phyloP scores from a whole-genome alignment of 2,113 vertebrate species.

The Narcine bancroftii region DNA sequence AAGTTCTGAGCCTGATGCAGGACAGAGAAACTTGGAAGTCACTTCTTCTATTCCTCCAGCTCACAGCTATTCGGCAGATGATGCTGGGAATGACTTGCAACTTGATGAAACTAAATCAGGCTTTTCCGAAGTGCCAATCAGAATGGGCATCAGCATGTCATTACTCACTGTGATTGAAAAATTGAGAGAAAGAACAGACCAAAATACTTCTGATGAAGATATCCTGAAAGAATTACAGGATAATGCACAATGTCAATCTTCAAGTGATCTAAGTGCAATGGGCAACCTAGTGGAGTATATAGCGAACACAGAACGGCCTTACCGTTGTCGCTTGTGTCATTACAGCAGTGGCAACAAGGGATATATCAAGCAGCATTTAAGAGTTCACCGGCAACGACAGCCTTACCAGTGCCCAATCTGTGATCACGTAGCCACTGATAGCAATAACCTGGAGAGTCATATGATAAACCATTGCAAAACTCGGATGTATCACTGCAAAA shows the following conservation, averaged over 20 bases:
- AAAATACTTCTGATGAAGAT: slow-evolving; percentile 88
- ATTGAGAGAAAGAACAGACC: slow-evolving; percentile 84
- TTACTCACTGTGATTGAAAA: slow-evolving; percentile 91
- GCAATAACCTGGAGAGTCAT: slow-evolving; percentile 81
- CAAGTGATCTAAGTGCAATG: slow-evolving; percentile 38
- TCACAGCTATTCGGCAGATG: neutral
- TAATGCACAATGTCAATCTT: slow-evolving; percentile 74
- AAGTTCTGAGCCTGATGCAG: slow-evolving; percentile 52
- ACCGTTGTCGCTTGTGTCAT: slow-evolving; percentile 83
- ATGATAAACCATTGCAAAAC: slow-evolving; percentile 95
- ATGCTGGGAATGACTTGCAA: slow-evolving; percentile 51
- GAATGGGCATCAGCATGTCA: slow-evolving; percentile 89
- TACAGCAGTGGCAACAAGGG: slow-evolving; percentile 91
- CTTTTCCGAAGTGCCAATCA: slow-evolving; percentile 66
- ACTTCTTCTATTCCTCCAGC: slow-evolving; percentile 31
- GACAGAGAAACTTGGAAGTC: slow-evolving; percentile 54
- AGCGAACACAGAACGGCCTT: slow-evolving; percentile 70
- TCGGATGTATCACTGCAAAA: slow-evolving; percentile 81
- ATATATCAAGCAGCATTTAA: slow-evolving; percentile 90
- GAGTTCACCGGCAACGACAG: slow-evolving; percentile 81
- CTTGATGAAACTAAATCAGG: slow-evolving; percentile 58
- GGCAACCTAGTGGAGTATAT: slow-evolving; percentile 77
- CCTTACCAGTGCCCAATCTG: slow-evolving; percentile 97
- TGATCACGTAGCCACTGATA: slow-evolving; percentile 77
- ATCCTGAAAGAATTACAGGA: slow-evolving; percentile 89